These are phyloP conservation scores for Nomada flava DNA, from an alignment of 2,888 invertebrate species.

Conservation along the genomic window DNA sequence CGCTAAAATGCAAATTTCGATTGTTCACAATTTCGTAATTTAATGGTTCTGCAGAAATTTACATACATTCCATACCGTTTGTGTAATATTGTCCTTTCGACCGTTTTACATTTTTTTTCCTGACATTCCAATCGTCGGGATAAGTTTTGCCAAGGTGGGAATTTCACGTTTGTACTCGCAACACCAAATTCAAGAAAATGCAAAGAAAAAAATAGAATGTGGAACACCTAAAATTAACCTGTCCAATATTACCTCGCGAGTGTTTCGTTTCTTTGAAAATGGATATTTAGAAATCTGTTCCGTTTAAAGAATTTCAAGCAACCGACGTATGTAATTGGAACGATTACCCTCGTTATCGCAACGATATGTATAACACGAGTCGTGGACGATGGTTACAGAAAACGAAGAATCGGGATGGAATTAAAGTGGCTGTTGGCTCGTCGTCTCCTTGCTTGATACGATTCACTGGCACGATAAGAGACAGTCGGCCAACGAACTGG, in stretches of 20 bases:
- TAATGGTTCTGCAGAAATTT: neutral
- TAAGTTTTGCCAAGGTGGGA: slow-evolving; percentile 1
- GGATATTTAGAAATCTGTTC: neutral
- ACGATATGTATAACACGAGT: neutral
- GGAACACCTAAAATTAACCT: neutral
- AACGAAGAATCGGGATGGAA: neutral
- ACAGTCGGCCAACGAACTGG: slow-evolving; percentile 13
- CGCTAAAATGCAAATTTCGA: slow-evolving; percentile 1
- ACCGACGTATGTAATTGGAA: neutral
- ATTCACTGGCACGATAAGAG: slow-evolving; percentile 28
- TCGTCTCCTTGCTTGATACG: slow-evolving; percentile 22
- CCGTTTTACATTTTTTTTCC: neutral
- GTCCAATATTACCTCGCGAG: neutral
- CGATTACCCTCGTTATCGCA: neutral
- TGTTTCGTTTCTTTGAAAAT: neutral
- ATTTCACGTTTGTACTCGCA: slow-evolving; percentile 1
- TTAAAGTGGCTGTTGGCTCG: neutral
- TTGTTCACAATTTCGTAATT: neutral
- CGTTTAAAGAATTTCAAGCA: no score
- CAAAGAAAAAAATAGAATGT: neutral
- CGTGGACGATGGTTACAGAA: neutral
- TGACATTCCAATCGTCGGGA: neutral
- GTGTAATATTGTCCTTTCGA: neutral
- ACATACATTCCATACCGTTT: neutral
- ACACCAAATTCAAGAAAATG: neutral